phyloP scores from a whole-genome alignment of 2,113 vertebrate genomes.

The Herpetotheres cachinnans region DNA sequence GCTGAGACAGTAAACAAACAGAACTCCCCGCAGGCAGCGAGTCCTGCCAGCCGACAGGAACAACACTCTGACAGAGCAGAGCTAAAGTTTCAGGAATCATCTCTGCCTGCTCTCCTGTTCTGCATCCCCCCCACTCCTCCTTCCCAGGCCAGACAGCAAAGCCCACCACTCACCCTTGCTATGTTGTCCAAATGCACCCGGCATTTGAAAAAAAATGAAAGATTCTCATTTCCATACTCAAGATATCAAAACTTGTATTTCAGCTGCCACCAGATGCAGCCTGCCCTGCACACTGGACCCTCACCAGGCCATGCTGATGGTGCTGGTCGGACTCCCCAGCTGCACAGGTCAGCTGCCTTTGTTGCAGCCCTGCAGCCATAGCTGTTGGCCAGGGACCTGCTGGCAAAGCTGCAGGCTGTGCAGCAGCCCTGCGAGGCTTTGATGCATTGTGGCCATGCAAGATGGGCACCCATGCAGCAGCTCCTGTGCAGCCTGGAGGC shows the following conservation, averaged over 20 bases:
- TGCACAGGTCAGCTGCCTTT: fast-evolving
- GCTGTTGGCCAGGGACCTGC: fast-evolving
- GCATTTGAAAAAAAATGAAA: fast-evolving
- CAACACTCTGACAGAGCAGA: fast-evolving
- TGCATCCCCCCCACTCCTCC: background rate
- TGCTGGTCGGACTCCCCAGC: background rate
- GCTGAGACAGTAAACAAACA: background rate
- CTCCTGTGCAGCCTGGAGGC: fast-evolving
- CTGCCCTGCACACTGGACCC: fast-evolving
- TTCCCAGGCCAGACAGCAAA: background rate
- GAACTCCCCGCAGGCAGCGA: background rate
- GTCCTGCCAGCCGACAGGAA: background rate
- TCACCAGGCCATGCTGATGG: fast-evolving
- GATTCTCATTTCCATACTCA: background rate
- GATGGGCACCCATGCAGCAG: background rate
- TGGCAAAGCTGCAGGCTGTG: background rate
- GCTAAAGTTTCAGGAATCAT: background rate
- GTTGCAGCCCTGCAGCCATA: background rate
- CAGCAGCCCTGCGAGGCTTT: background rate
- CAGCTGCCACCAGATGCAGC: background rate
- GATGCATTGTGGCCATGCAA: fast-evolving
- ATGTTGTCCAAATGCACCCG: fast-evolving
- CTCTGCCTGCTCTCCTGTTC: background rate
- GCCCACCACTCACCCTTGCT: background rate
- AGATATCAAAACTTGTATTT: fast-evolving